Conservation (phyloP, 1,140 invertebrate species). For the Mesaphorura yosii region DNA sequence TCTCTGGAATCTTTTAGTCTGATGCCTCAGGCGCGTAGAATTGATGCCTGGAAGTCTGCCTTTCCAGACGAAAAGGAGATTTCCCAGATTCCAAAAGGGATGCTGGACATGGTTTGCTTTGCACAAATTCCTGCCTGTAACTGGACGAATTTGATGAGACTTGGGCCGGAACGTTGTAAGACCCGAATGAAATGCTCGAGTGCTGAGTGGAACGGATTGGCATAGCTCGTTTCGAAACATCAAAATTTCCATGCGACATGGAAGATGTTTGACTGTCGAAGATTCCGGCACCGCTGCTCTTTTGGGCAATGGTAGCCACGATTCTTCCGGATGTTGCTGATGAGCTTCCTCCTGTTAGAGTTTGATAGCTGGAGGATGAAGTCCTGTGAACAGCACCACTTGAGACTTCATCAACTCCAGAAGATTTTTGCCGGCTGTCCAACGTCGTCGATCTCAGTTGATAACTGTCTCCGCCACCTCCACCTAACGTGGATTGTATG, state of each 20-base stretch:
- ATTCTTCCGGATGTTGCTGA: constrained; percentile 1
- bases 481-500: too few relatives aligned
- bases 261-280: constrained; percentile 26
- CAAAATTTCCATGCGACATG: constrained; percentile 18
- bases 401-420: not conserved
- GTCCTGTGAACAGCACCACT: not conserved
- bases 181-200: constrained; percentile 28
- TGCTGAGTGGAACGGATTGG: constrained; percentile 26
- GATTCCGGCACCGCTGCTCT: constrained; percentile 16
- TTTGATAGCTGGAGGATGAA: not conserved
- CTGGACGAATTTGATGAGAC: constrained; percentile 9
- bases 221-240: constrained; percentile 21
- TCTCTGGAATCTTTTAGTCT: too few relatives aligned
- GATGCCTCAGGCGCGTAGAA: constrained; percentile 29
- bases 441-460: not conserved
- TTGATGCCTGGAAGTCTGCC: constrained; percentile 28
- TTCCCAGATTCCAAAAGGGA: constrained; percentile 22
- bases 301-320: constrained; percentile 18
- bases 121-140: constrained; percentile 24
- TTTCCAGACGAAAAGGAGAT: constrained; percentile 22
- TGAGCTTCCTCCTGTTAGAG: constrained; percentile 8
- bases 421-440: not conserved
- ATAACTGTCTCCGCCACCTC: too few relatives aligned
- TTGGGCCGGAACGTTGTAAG: constrained; percentile 5
- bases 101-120: constrained; percentile 27